phyloP scores from a whole-genome alignment of 2,797 vertebrate genomes.

The Carduelis carduelis region DNA sequence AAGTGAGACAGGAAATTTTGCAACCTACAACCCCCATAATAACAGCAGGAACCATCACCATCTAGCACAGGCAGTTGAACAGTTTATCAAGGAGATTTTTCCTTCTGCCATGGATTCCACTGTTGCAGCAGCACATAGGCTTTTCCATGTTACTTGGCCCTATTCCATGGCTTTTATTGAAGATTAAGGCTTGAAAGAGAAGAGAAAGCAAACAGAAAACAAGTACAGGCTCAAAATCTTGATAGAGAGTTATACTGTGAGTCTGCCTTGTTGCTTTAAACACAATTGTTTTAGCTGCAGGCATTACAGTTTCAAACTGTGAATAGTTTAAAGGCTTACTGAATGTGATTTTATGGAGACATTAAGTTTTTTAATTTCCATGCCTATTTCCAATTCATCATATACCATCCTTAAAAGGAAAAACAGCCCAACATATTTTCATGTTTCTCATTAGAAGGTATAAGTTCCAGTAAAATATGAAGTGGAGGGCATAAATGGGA shows the following conservation, averaged over 20 bases:
- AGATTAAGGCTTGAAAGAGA: background rate
- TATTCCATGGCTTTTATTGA: background rate
- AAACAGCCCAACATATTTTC: background rate
- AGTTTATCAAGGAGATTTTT: constrained; percentile 5
- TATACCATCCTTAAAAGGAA: background rate
- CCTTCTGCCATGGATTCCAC: background rate
- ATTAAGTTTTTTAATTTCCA: constrained; percentile 4
- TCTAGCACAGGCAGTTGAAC: background rate
- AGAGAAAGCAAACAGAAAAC: constrained; percentile 9
- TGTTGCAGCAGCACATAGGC: background rate
- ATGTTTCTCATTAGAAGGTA: background rate
- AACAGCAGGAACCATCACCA: constrained; percentile 28
- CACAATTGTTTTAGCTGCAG: constrained; percentile 19
- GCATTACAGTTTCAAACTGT: constrained; percentile 14
- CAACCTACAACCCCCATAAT: constrained; percentile 20
- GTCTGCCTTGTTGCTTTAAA: constrained; percentile 23
- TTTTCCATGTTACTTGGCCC: background rate
- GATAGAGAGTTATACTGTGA: background rate
- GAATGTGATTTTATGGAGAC: background rate
- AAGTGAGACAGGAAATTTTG: background rate
- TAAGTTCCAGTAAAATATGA: background rate
- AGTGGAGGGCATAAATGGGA: background rate
- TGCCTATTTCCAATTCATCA: background rate
- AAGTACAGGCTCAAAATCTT: background rate
- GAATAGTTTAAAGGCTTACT: constrained; percentile 31